Percentiles rank a stretch among this genome's conserved stretches.
These are phyloP conservation scores for Vireo griseus DNA, from an alignment of 2,797 vertebrate genomes.

Conservation along the genomic window DNA sequence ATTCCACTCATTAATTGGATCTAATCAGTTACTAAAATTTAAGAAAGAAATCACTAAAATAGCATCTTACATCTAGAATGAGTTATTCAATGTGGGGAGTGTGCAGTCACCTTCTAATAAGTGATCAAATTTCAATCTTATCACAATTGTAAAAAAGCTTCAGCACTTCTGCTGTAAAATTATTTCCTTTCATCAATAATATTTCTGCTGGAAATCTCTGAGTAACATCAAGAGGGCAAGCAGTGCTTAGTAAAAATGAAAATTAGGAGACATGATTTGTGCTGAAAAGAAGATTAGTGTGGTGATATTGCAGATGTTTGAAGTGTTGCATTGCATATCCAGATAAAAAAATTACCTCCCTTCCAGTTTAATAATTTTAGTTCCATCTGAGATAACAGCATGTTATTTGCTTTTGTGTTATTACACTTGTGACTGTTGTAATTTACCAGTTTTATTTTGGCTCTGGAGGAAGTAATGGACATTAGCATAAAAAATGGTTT, in stretches of 20 bases:
- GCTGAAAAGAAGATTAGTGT: background rate
- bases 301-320: background rate
- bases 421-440: background rate
- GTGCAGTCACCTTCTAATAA: background rate
- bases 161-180: background rate
- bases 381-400: background rate
- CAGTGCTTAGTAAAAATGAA: background rate
- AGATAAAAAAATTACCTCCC: background rate
- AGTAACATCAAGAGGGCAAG: background rate
- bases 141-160: background rate
- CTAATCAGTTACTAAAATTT: background rate
- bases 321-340: background rate
- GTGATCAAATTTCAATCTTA: background rate
- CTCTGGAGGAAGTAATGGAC: background rate
- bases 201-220: background rate
- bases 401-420: background rate
- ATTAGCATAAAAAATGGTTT: background rate
- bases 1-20: background rate
- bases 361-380: background rate
- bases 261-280: background rate
- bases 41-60: background rate
- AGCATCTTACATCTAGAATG: background rate
- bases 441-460: background rate
- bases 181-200: background rate
- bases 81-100: background rate